A percentile compares a stretch with the other conserved stretches of the same genome.
Conservation (phyloP, 23 tunicate species). For the Phallusia fumigata region DNA sequence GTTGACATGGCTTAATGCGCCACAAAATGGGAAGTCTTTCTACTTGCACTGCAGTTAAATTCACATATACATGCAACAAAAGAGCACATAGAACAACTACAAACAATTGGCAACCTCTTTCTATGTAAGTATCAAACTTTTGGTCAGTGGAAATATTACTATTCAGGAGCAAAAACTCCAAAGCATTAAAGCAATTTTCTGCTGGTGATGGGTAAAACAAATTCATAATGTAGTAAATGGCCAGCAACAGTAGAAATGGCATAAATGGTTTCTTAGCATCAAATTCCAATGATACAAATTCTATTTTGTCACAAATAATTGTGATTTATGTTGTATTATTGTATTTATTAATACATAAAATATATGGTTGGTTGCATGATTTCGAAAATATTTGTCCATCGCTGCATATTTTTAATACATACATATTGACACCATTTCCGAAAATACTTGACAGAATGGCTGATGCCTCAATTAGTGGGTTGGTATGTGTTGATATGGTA, state of each 20-base stretch:
- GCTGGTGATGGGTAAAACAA: neutral
- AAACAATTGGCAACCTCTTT: neutral
- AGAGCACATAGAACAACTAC: too few relatives aligned
- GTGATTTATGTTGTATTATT: neutral
- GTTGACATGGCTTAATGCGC: too few relatives aligned
- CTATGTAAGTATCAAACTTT: neutral
- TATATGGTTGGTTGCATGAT: neutral
- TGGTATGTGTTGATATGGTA: neutral
- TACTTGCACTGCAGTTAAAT: too few relatives aligned
- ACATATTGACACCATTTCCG: neutral
- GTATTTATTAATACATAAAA: neutral
- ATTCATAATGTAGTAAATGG: neutral
- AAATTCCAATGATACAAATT: neutral
- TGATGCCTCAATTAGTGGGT: neutral
- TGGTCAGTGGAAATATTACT: neutral
- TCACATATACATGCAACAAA: too few relatives aligned
- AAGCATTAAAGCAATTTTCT: neutral
- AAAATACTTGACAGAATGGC: neutral
- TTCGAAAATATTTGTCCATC: neutral
- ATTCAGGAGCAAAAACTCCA: neutral
- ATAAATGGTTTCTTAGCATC: neutral
- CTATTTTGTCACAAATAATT: conserved; percentile 6
- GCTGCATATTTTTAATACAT: conserved; percentile 1
- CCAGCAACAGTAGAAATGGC: neutral
- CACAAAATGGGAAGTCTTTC: too few relatives aligned